phyloP scores from a whole-genome alignment of 2,888 invertebrate species.

The Conistra vaccinii region DNA sequence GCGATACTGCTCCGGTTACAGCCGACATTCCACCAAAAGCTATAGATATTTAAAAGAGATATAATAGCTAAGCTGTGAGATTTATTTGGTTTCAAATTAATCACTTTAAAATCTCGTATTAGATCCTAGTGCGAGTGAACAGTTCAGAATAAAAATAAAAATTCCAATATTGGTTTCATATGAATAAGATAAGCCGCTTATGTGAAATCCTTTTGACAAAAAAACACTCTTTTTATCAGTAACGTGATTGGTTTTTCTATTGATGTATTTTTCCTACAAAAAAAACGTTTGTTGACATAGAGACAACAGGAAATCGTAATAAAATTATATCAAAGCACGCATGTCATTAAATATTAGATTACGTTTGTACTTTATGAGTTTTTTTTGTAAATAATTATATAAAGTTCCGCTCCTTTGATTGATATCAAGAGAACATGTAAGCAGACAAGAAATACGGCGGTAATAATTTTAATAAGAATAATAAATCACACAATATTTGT shows the following conservation, averaged over 20 bases:
- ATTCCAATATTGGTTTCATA: constrained; percentile 12
- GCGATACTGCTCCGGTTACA: constrained; percentile 17
- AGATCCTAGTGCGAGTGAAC: background rate
- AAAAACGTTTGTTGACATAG: constrained; percentile 7
- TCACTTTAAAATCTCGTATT: constrained; percentile 1
- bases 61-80: background rate
- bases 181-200: constrained; percentile 26
- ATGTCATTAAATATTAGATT: constrained; percentile 18
- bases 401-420: no score
- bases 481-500: no score
- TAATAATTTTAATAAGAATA: no score
- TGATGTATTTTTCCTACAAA: background rate
- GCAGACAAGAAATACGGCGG: background rate
- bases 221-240: background rate
- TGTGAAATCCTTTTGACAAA: background rate
- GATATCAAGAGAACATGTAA: background rate
- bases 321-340: constrained; percentile 30
- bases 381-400: constrained; percentile 12
- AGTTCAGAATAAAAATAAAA: constrained; percentile 7
- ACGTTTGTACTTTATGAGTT: background rate
- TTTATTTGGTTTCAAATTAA: constrained; percentile 21
- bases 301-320: constrained; percentile 17
- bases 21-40: constrained; percentile 21
- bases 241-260: constrained; percentile 11
- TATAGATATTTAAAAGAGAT: background rate